These are phyloP conservation scores for Pachyseris speciosa DNA, from an alignment of 64 coral and sea anemone genomes.

Conservation along the genomic window DNA sequence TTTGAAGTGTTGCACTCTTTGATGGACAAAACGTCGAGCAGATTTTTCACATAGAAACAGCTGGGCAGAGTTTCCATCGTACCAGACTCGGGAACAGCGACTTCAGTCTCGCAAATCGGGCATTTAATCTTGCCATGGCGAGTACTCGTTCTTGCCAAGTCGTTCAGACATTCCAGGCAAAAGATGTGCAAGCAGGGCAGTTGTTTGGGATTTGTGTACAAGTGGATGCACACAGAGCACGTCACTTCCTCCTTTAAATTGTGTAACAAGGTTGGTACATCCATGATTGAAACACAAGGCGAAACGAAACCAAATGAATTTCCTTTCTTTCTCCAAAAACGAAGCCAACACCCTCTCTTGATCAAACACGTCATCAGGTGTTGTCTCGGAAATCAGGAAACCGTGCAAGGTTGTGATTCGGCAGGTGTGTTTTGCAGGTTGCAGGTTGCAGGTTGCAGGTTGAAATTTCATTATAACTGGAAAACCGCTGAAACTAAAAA, in stretches of 20 bases:
- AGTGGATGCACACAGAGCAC: constrained; percentile 70
- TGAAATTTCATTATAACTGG: too few species aligned
- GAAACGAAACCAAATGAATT: too few species aligned
- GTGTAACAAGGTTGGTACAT: constrained; percentile 1
- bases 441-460: too few species aligned
- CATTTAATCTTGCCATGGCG: constrained; percentile 41
- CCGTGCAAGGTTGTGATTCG: too few species aligned
- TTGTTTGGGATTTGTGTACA: constrained; percentile 76
- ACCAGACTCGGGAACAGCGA: constrained; percentile 26
- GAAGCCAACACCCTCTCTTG: too few species aligned
- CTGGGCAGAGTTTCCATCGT: not conserved
- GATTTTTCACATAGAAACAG: constrained; percentile 58
- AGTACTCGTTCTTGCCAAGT: not conserved
- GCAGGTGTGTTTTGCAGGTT: too few species aligned
- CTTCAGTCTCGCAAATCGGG: constrained; percentile 56
- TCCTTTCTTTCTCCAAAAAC: too few species aligned
- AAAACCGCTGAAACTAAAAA: too few species aligned
- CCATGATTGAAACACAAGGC: too few species aligned
- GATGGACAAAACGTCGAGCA: constrained; percentile 64
- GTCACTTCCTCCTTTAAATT: constrained; percentile 67
- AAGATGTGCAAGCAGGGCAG: constrained; percentile 86
- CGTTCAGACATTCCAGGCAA: constrained; percentile 77
- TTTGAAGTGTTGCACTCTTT: constrained; percentile 62
- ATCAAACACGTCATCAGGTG: too few species aligned
- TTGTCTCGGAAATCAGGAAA: too few species aligned